Base-by-base conservation (phyloP, 1,140 invertebrate species). In the Drosophila tropicalis region DNA sequence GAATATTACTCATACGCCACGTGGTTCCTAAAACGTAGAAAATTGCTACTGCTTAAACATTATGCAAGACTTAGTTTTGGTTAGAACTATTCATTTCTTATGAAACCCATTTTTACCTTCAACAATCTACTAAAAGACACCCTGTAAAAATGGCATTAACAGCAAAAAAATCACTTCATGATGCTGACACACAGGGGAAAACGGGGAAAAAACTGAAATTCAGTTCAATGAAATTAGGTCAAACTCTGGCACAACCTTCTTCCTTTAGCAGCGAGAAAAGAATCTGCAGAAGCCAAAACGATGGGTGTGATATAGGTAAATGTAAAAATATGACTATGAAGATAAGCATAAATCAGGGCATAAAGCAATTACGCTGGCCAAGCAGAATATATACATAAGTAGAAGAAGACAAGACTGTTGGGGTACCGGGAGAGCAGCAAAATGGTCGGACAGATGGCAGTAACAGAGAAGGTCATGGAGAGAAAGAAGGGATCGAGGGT, bases 291-390 rank as follows among this genome's bases (percentile, higher is more conserved):
- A 17, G 36, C 47, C 54, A 63, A 69, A 29, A 51, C 60, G 60
- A 32, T 44, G 72, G 44, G 70, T 79, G 62, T 67, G 69, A 76
- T 87, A 83, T 82, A 87, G 84, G 83, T 83, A 83, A 87, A 87
- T 79, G 83, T 87, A 79, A 79, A 87, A 86, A 87, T 79, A 86
- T 86, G 69, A 83, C 83, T 87, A 64, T n/a, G n/a, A 77, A 86
- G 83, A 86, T 86, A 87, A 86, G 72, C 83, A 86, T 86, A 86
- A 86, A 86, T 86, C 83, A 86, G 76, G 41, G 76, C 57, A 86
- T 87, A 87, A 83, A 73, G 79, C 76, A 86, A 86, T 86, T 86
- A 87, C 83, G 79, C 19, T 19, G 60, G 44, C 47, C n/a, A 32
- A 57, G 70, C 67, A 74, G 67, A 54, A 79, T 67, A 51, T 22